Percentiles rank a stretch among this genome's conserved stretches.
Conservation (phyloP, 2,888 invertebrate species). For the Calameuta pallipes region DNA sequence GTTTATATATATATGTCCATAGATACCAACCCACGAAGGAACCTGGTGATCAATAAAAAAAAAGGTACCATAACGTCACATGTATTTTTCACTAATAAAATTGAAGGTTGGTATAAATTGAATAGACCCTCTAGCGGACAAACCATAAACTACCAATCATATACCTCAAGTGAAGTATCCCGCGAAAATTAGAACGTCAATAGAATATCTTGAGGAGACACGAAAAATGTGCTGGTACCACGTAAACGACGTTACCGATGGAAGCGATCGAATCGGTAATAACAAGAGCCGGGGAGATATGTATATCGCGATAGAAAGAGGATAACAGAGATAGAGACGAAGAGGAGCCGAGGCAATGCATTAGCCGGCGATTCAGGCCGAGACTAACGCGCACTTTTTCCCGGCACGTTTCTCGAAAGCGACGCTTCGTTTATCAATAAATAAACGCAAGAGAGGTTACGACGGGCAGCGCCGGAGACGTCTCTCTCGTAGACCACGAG, state of each 20-base stretch:
- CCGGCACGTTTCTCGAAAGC: conserved; percentile 56
- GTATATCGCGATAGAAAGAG: conserved; percentile 16
- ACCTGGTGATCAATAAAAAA: neutral
- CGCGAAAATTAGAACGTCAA: neutral
- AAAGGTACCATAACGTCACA: neutral
- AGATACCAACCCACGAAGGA: neutral
- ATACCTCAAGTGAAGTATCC: neutral
- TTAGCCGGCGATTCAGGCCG: conserved; percentile 65
- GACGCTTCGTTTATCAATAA: conserved; percentile 28
- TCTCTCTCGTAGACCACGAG: neutral
- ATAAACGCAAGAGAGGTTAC: neutral
- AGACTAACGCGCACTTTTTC: conserved; percentile 66
- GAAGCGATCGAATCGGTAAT: neutral
- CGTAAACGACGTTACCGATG: neutral
- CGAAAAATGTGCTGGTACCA: neutral
- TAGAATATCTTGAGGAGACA: neutral
- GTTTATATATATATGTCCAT: neutral
- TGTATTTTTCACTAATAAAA: neutral
- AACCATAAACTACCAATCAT: neutral
- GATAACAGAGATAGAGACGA: conserved; percentile 3
- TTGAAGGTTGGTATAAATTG: neutral
- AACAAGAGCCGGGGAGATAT: neutral
- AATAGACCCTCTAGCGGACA: neutral
- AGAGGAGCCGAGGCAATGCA: conserved; percentile 38
- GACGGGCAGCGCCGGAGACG: neutral